Conservation (phyloP, 30 jellyfish, hydroid and myxozoan genomes). For the Morbakka virulenta region DNA sequence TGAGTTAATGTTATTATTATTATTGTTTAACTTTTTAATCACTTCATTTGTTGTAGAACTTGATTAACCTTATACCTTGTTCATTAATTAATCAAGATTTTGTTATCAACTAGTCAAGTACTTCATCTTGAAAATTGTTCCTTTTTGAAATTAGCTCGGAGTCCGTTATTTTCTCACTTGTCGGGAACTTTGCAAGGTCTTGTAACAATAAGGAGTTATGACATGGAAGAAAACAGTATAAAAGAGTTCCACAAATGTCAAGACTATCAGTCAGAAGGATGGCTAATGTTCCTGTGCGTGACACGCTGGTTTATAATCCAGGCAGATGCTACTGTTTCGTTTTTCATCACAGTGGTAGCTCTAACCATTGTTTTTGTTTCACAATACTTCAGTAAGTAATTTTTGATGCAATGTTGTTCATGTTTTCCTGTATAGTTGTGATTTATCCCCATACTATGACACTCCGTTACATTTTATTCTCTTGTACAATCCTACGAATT, state of each 20-base stretch:
- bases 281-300: slow-evolving; percentile 36
- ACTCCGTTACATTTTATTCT: no score
- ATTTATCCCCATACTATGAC: no score
- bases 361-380: slow-evolving; percentile 43
- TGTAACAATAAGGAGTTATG: slow-evolving; percentile 49
- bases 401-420: no score
- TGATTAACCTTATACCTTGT: no score
- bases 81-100: no score
- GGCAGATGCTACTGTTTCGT: slow-evolving; percentile 25
- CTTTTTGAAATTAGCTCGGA: slow-evolving; percentile 46
- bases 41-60: no score
- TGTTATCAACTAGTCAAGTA: no score
- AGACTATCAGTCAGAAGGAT: slow-evolving; percentile 69
- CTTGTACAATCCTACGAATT: no score
- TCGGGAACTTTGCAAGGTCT: slow-evolving; percentile 75
- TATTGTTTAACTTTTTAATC: no score
- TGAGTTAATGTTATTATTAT: no score
- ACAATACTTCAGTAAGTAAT: slow-evolving; percentile 45
- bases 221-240: slow-evolving; percentile 16
- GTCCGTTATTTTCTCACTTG: slow-evolving; percentile 74
- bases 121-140: no score
- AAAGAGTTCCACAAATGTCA: slow-evolving; percentile 65
- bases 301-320: slow-evolving; percentile 73
- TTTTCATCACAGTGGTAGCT: slow-evolving; percentile 14
- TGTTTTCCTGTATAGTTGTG: no score